Evolutionary conservation across 64 coral and sea anemone genomes (phyloP).

Genomic region (Porites australiensis): DNA sequence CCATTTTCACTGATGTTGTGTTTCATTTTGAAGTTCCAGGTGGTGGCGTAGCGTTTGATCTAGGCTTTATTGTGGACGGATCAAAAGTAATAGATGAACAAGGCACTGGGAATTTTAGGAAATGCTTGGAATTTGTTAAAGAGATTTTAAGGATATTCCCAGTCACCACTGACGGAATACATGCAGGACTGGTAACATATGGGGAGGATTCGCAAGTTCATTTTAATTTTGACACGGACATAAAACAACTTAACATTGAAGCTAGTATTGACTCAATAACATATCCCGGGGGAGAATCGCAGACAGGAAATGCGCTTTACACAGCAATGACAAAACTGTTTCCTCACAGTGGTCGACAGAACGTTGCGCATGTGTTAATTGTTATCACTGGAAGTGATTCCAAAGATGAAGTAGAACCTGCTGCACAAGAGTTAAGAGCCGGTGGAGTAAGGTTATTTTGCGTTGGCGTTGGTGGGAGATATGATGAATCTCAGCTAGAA

Average conservation of each 20-base stretch:
- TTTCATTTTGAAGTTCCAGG: background rate
- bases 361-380: constrained; percentile 62
- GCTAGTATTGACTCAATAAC: constrained; percentile 35
- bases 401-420: constrained; percentile 57
- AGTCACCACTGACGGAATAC: constrained; percentile 54
- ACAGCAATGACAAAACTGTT: constrained; percentile 72
- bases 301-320: constrained; percentile 37
- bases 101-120: constrained; percentile 84
- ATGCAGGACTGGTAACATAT: constrained; percentile 70
- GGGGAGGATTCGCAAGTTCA: constrained; percentile 29
- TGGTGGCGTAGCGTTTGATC: constrained; percentile 57
- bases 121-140: constrained; percentile 82
- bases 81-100: constrained; percentile 78
- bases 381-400: constrained; percentile 70
- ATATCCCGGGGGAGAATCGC: constrained; percentile 18
- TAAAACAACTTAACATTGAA: constrained; percentile 40
- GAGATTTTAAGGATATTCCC: constrained; percentile 63
- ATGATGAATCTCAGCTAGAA: constrained; percentile 80
- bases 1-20: too few species aligned
- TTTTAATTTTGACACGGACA: constrained; percentile 57
- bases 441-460: constrained; percentile 74
- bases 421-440: constrained; percentile 71
- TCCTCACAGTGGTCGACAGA: constrained; percentile 60
- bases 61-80: constrained; percentile 85
- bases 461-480: constrained; percentile 72